Conservation (phyloP, 2,888 invertebrate species). For the Endotricha flammealis region DNA sequence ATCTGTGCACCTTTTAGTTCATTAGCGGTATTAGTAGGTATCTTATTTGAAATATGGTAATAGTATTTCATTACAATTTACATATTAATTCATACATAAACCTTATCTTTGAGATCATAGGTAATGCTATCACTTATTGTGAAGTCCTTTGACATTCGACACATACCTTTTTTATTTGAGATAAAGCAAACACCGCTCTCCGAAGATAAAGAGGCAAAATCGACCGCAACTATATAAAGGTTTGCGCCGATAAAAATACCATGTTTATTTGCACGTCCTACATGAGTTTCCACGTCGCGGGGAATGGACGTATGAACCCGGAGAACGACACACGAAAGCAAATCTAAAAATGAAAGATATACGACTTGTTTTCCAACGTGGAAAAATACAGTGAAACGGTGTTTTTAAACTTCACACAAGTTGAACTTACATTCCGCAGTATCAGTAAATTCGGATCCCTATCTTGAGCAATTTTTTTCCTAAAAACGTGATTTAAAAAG, state of each 20-base stretch:
- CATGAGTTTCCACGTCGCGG: constrained; percentile 54
- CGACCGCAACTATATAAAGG: constrained; percentile 78
- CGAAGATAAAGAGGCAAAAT: constrained; percentile 74
- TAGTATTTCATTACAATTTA: too few relatives aligned
- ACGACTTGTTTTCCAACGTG: constrained; percentile 43
- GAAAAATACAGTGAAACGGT: constrained; percentile 27
- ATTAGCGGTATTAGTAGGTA: too few relatives aligned
- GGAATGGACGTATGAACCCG: constrained; percentile 45
- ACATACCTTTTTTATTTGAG: constrained; percentile 67
- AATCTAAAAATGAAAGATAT: constrained; percentile 35
- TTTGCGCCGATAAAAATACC: constrained; percentile 76
- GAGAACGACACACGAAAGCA: constrained; percentile 39
- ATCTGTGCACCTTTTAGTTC: not conserved
- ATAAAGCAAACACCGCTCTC: constrained; percentile 74
- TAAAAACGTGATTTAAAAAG: constrained; percentile 62
- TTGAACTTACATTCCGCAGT: constrained; percentile 64
- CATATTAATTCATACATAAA: not conserved
- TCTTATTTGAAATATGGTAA: too few relatives aligned
- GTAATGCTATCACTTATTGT: constrained; percentile 40
- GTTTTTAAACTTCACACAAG: constrained; percentile 35
- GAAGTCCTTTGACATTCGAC: constrained; percentile 48
- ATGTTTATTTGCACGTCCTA: constrained; percentile 78
- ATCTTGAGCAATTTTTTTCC: constrained; percentile 55
- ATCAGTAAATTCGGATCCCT: constrained; percentile 72
- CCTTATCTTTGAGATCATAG: constrained; percentile 10